Conservation (phyloP, 2,888 invertebrate genomes). For the Hipparchia semele region DNA sequence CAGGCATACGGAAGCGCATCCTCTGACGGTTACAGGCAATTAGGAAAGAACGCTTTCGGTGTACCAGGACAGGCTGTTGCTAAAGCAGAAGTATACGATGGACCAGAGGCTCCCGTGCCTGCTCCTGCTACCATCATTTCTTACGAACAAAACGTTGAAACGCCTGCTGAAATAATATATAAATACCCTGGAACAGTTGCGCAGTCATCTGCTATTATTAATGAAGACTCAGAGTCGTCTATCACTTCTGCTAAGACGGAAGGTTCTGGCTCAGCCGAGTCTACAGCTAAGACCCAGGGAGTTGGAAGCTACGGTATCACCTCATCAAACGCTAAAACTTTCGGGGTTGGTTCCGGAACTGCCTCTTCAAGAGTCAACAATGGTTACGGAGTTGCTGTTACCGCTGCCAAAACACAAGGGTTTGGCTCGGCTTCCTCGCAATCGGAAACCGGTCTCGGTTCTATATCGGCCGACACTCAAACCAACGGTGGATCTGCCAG, state of each 20-base stretch:
- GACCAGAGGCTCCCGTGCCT: slow-evolving; percentile 50
- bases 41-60: slow-evolving; percentile 49
- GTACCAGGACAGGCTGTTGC: slow-evolving; percentile 54
- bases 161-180: slow-evolving; percentile 51
- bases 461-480: slow-evolving; percentile 49
- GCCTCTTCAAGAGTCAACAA: slow-evolving; percentile 64
- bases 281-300: slow-evolving; percentile 60
- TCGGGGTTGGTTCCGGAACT: slow-evolving; percentile 52
- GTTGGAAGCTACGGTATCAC: slow-evolving; percentile 55
- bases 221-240: slow-evolving; percentile 57
- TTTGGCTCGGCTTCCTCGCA: slow-evolving; percentile 56
- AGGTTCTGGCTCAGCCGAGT: slow-evolving; percentile 59
- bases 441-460: slow-evolving; percentile 51
- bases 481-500: slow-evolving; percentile 52
- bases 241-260: slow-evolving; percentile 56
- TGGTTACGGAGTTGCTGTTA: slow-evolving; percentile 53
- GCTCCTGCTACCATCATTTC: slow-evolving; percentile 64
- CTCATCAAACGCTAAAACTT: slow-evolving; percentile 60
- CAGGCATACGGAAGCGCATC: slow-evolving; percentile 57
- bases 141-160: slow-evolving; percentile 66
- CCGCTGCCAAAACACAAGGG: slow-evolving; percentile 57
- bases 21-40: slow-evolving; percentile 32
- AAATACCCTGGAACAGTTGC: slow-evolving; percentile 51
- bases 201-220: slow-evolving; percentile 57
- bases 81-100: slow-evolving; percentile 54